Percentiles rank a stretch among this genome's conserved stretches.
These are phyloP conservation scores for Drosophila cracens DNA, from an alignment of 2,888 invertebrate genomes.

Conservation along the genomic window DNA sequence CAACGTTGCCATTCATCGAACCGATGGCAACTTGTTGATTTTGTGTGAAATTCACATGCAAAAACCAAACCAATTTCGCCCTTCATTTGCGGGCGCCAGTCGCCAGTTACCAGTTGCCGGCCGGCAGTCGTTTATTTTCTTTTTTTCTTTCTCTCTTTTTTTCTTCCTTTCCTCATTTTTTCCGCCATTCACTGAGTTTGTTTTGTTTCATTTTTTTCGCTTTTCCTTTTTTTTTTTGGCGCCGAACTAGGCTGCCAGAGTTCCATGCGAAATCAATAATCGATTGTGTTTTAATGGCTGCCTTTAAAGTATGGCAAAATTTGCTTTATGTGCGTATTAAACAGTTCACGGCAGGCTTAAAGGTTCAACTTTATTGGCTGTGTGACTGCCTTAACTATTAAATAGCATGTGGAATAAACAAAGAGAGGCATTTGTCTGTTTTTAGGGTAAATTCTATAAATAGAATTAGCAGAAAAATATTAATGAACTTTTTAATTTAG, in stretches of 20 bases:
- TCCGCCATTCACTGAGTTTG: slow-evolving; percentile 49
- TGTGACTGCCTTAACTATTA: background rate
- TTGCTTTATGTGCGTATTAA: slow-evolving; percentile 56
- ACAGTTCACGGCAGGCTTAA: slow-evolving; percentile 35
- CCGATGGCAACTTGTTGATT: slow-evolving; percentile 83
- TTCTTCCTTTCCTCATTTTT: slow-evolving; percentile 19
- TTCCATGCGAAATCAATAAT: slow-evolving; percentile 70
- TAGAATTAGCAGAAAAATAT: background rate
- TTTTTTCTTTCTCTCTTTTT: slow-evolving; percentile 5
- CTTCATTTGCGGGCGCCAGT: slow-evolving; percentile 71
- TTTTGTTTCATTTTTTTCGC: slow-evolving; percentile 52
- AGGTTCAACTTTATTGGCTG: background rate
- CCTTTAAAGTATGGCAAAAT: slow-evolving; percentile 45
- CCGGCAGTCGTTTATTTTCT: slow-evolving; percentile 32
- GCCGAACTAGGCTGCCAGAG: slow-evolving; percentile 67
- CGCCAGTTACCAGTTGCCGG: slow-evolving; percentile 47
- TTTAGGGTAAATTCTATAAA: too few species aligned
- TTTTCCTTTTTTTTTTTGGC: slow-evolving; percentile 37
- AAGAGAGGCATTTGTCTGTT: background rate
- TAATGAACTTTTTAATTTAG: background rate
- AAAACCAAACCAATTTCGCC: slow-evolving; percentile 80
- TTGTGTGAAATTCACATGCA: slow-evolving; percentile 76
- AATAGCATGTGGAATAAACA: background rate
- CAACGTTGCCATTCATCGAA: slow-evolving; percentile 68
- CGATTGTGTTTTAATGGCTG: slow-evolving; percentile 63